Conservation (phyloP, 2,113 vertebrate species). For the Gallinago paraguaiae region DNA sequence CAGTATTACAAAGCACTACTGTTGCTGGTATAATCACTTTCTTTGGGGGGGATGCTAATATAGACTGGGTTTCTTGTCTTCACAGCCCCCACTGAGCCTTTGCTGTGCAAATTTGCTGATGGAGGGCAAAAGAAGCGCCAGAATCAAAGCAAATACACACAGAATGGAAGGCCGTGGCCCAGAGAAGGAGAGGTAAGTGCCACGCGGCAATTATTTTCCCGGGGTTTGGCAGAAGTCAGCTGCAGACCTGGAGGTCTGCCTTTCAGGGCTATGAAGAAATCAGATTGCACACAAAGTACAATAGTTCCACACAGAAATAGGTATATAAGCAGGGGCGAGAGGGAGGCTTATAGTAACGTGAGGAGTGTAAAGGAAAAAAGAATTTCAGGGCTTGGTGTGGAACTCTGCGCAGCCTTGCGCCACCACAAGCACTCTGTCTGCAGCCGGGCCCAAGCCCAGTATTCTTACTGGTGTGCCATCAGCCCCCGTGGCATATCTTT, state of each 20-base stretch:
- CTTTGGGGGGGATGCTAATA: slow-evolving; percentile 72
- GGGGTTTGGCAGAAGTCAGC: not conserved
- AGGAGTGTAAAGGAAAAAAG: not conserved
- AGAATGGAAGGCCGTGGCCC: slow-evolving; percentile 96
- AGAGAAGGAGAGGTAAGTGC: slow-evolving; percentile 94
- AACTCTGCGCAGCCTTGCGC: not conserved
- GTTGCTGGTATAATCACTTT: slow-evolving; percentile 63
- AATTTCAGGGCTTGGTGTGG: not conserved
- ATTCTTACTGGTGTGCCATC: not conserved
- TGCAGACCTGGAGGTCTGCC: not conserved
- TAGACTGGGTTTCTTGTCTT: slow-evolving; percentile 76
- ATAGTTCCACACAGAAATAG: not conserved
- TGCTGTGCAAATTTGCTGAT: slow-evolving; percentile 98
- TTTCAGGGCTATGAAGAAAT: not conserved
- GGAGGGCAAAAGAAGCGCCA: slow-evolving; percentile 98
- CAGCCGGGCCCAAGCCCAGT: not conserved
- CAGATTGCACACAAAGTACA: not conserved
- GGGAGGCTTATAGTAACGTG: not conserved
- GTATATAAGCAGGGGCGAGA: not conserved
- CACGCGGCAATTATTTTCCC: not conserved
- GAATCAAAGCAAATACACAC: slow-evolving; percentile 97
- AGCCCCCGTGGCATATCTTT: not conserved
- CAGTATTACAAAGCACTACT: slow-evolving; percentile 70
- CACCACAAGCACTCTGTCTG: not conserved
- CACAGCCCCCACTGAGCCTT: slow-evolving; percentile 92